A percentile compares a stretch with the other conserved stretches of the same genome.
Evolutionary conservation across 2,888 invertebrate species (phyloP).

Genomic region (Andrena minutula): DNA sequence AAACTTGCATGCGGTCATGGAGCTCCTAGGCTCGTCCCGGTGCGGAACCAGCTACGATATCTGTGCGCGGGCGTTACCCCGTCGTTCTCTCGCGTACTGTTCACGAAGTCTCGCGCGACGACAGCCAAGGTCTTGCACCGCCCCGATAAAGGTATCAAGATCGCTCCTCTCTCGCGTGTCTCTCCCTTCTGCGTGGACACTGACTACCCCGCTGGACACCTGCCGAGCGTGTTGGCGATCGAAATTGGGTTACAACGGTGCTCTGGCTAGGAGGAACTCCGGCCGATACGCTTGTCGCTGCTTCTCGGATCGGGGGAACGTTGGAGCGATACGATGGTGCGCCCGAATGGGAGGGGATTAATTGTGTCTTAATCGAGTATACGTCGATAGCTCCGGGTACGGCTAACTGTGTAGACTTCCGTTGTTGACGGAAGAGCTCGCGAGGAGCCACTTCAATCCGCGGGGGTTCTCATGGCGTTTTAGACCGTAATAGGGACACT

Average conservation of each 20-base stretch:
- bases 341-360: not conserved
- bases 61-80: constrained; percentile 67
- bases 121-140: constrained; percentile 28
- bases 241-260: constrained; percentile 7
- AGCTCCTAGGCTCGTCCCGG: constrained; percentile 64
- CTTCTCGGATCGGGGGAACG: not conserved
- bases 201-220: not conserved
- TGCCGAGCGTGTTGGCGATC: not conserved
- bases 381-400: not conserved
- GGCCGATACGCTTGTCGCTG: not conserved
- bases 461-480: not conserved
- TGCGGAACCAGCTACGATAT: constrained; percentile 54
- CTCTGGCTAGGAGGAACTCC: not conserved
- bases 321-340: constrained; percentile 4
- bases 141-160: constrained; percentile 49
- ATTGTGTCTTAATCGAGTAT: constrained; percentile 9
- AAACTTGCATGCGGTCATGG: constrained; percentile 56
- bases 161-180: not conserved
- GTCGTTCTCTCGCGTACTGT: constrained; percentile 49
- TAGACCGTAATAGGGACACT: not conserved
- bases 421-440: not conserved
- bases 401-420: not conserved
- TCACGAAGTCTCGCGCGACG: constrained; percentile 39
- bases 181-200: not conserved
- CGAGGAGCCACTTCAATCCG: not conserved